Evolutionary conservation across 2,797 vertebrate species (phyloP), one percentile per base, ranked within the genome.

Genomic region (Pampus argenteus): DNA sequence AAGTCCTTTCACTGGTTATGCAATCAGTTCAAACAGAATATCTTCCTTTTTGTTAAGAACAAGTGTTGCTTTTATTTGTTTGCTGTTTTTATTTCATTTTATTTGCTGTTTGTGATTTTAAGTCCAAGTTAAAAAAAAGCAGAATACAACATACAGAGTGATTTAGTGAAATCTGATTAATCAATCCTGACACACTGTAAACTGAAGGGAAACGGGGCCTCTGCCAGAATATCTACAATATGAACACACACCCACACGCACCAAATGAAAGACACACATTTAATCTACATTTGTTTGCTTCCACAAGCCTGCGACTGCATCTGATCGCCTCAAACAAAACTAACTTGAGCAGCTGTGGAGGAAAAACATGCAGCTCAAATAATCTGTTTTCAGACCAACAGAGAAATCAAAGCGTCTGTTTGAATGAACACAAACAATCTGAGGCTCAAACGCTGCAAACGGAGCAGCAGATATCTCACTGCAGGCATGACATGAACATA

Each of bases 231-330:
- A 59, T 50, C 42, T 2, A 26, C 38, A 51, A 75, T 51, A 76
- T 0, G n/a, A 57, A 56, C 68, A 59, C 5, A 47, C 78, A 11
- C 78, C 59, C 59, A 65, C 65, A 9, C 50, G 31, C 25, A 25
- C 66, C 17, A 52, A 79, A 79, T 64, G 59, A 74, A 73, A 65
- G 31, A 40, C n/a, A n/a, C n/a, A 40, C 47, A 73, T 73, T 64
- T 68, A 78, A 78, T 73, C 64, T 63, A 18, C 25, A 7, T 54
- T 60, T 42, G 49, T 56, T 71, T 48, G 48, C 20, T 52, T 59
- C 40, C 26, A 44, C 4, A 55, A 71, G 36, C 68, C 22, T 40
- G 17, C 1, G 17, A 71, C 66, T 66, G 25, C 25, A 48, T 61
- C 34, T 62, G 26, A 71, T 22, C n/a, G 9, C 54, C 18, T 66